Percentiles rank a stretch among this genome's conserved stretches.
Conservation (phyloP, 2,888 invertebrate species). For the Ypsolopha sequella region DNA sequence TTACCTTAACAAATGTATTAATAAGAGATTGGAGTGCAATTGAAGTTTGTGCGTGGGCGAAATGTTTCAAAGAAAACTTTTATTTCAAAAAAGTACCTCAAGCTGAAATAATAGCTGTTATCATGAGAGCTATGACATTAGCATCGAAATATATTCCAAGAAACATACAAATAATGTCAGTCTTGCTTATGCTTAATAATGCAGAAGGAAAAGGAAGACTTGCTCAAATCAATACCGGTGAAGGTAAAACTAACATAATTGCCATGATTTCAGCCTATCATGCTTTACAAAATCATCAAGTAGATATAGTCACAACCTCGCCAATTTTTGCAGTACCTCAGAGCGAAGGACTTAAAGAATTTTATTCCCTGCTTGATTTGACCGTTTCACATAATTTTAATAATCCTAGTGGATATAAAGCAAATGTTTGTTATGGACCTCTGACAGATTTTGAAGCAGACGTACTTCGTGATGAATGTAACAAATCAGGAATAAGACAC, state of each 20-base stretch:
- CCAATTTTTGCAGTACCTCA: slow-evolving; percentile 9
- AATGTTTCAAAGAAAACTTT: too few species aligned
- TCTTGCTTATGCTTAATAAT: slow-evolving; percentile 8
- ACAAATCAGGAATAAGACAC: slow-evolving; percentile 7
- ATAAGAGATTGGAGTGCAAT: too few species aligned
- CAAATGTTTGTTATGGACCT: slow-evolving; percentile 9
- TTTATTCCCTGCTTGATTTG: background rate
- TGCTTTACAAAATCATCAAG: slow-evolving; percentile 7
- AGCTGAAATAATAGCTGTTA: background rate
- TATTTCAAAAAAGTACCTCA: background rate
- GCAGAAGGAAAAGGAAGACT: slow-evolving; percentile 8
- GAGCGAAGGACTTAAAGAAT: background rate
- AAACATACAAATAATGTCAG: slow-evolving; percentile 7
- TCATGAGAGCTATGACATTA: background rate
- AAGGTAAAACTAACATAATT: slow-evolving; percentile 11
- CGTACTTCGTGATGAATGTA: slow-evolving; percentile 9
- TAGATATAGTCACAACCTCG: slow-evolving; percentile 10
- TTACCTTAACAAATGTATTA: too few species aligned
- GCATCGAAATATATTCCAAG: background rate
- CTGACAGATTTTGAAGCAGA: slow-evolving; percentile 9
- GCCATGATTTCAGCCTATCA: slow-evolving; percentile 9
- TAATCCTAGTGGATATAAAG: slow-evolving; percentile 4
- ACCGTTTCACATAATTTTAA: slow-evolving; percentile 3
- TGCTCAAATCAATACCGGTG: slow-evolving; percentile 11
- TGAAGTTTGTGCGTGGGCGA: too few species aligned